A percentile compares a stretch with the other conserved stretches of the same genome.
Conservation (phyloP, 2,113 vertebrate genomes). For the Xerus inauris region DNA sequence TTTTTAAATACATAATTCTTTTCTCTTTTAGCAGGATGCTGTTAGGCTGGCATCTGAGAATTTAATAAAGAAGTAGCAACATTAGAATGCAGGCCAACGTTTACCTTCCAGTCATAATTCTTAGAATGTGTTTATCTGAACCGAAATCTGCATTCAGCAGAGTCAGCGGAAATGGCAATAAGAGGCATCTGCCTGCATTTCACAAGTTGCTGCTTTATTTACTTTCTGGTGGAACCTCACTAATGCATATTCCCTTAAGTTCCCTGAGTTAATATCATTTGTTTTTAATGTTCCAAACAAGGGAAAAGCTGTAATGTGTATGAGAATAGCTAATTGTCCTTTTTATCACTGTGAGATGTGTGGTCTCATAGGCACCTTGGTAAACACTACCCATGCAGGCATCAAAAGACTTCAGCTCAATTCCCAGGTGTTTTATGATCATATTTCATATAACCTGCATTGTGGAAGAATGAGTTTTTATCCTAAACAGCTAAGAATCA, state of each 20-base stretch:
- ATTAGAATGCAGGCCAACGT: background rate
- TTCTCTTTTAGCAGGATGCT: background rate
- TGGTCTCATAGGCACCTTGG: background rate
- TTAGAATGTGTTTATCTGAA: slow-evolving; percentile 48
- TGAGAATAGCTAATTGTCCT: background rate
- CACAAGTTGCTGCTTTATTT: background rate
- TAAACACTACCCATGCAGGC: background rate
- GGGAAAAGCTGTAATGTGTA: background rate
- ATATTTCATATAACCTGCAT: background rate
- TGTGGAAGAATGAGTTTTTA: background rate
- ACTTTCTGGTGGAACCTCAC: background rate
- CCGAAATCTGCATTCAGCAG: background rate
- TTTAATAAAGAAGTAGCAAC: background rate
- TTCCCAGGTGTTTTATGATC: background rate
- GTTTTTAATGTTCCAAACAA: background rate
- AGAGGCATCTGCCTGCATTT: background rate
- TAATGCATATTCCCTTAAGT: background rate
- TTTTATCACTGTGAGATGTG: background rate
- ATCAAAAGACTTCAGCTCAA: background rate
- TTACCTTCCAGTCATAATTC: background rate
- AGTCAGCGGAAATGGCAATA: background rate
- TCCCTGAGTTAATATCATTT: background rate
- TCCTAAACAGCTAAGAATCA: background rate
- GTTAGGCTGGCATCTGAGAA: background rate
- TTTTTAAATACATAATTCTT: background rate